These are phyloP conservation scores for Etheostoma spectabile DNA, from an alignment of 2,113 vertebrate genomes.

Conservation along the genomic window DNA sequence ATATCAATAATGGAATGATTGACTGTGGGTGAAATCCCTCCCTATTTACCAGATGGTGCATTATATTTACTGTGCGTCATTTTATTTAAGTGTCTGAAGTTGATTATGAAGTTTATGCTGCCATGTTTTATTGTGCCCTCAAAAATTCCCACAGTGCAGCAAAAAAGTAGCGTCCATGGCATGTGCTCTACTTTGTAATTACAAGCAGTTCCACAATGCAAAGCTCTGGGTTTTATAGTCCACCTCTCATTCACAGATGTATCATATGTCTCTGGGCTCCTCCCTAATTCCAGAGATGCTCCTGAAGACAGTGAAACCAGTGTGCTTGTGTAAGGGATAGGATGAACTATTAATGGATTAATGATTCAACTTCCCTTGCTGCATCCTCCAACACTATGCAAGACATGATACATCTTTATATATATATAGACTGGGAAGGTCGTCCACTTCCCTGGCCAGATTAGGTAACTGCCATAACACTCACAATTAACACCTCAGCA, in stretches of 20 bases:
- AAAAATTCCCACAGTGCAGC: not conserved
- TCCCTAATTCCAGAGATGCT: conserved; percentile 58
- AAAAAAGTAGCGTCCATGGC: not conserved
- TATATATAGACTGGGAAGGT: conserved; percentile 43
- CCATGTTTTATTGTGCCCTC: not conserved
- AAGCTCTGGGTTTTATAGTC: not conserved
- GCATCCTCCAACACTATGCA: conserved; percentile 52
- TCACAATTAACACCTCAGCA: conserved; percentile 56
- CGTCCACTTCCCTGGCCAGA: conserved; percentile 57
- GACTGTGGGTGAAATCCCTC: not conserved
- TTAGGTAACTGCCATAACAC: conserved; percentile 64
- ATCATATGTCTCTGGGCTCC: conserved; percentile 40
- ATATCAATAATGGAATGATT: not conserved
- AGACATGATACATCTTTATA: conserved; percentile 70
- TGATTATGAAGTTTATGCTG: not conserved
- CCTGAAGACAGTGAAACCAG: conserved; percentile 58
- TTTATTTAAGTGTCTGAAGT: not conserved
- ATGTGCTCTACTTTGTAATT: not conserved
- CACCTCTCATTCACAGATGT: not conserved
- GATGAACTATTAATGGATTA: conserved; percentile 81
- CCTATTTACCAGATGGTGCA: not conserved
- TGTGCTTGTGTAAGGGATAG: conserved; percentile 66
- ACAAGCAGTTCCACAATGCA: conserved; percentile 1
- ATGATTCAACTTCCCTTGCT: conserved; percentile 70
- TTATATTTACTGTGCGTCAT: not conserved